Base-by-base conservation (phyloP, 2,113 vertebrate genomes). In the Neotoma lepida region DNA sequence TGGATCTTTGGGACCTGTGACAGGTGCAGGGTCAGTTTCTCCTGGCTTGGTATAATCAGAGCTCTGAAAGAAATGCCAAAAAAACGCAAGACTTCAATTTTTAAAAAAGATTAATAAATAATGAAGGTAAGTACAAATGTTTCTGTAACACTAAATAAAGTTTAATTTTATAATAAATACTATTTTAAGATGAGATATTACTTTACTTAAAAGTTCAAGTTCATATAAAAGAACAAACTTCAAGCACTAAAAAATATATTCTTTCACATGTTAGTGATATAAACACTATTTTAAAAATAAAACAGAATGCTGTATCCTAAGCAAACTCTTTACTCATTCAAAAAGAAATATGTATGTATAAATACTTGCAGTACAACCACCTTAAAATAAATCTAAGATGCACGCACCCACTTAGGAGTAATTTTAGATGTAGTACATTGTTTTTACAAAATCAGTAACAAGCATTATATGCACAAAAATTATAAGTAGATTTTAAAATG, bases 1-100 rank as follows among this genome's bases (percentile, higher is more conserved):
- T 89, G 98, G 98, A 28, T 99, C 99, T 98, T 99, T 99, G 91
- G 98, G 97, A 92, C 98, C 98, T 92, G 99, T 98, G 35, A 98
- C 97, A 15, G 98, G 98, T 0, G 98, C 98, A 68, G 99, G 98
- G 92, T 99, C 99, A 44, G 98, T 98, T 97, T 99, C 99, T 95
- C 97, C 98, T 74, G 97, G 73, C 92, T 98, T 97, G 51, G 96
- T 98, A 58, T 98, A 97, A 70, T 99, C 98, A 96, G 98, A 97
- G 98, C 98, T 97, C 85, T 97, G 71, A 96, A 95, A 46, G 24
- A 22, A 12, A 96, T 76, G 26, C 22, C 39, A 88, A 78, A 91
- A 94, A 86, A 88, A 30, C 80, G 63, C 41, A 91, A 66, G 64
- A 78, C 33, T 92, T 95, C 41, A 88, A 84, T 5, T 73, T 85